These are phyloP conservation scores for Drosophila triauraria DNA, from an alignment of 1,140 invertebrate genomes.

Conservation along the genomic window DNA sequence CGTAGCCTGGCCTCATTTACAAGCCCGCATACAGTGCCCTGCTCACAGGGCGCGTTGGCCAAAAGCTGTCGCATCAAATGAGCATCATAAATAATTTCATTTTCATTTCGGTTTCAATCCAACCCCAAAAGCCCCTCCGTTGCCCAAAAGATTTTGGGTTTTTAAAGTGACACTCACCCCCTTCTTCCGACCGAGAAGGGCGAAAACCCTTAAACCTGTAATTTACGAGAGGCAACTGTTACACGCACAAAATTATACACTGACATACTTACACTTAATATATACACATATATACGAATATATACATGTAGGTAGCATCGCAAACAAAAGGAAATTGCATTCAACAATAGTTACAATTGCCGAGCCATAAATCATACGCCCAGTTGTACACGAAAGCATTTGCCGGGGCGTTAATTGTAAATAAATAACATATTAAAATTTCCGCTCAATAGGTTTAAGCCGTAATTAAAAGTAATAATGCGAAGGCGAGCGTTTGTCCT, in stretches of 20 bases:
- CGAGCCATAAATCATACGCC: slow-evolving; percentile 77
- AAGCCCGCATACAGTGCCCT: slow-evolving; percentile 10
- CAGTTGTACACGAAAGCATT: slow-evolving; percentile 71
- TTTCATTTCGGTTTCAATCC: slow-evolving; percentile 64
- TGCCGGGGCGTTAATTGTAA: slow-evolving; percentile 77
- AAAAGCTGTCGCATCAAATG: slow-evolving; percentile 73
- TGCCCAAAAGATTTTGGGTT: slow-evolving; percentile 40
- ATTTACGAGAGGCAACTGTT: slow-evolving; percentile 73
- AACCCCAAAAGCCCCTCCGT: slow-evolving; percentile 36
- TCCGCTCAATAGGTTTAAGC: slow-evolving; percentile 82
- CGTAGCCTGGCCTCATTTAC: neutral
- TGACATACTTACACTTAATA: neutral
- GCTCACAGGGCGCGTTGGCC: slow-evolving; percentile 25
- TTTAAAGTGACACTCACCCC: slow-evolving; percentile 42
- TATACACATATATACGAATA: neutral
- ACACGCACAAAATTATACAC: slow-evolving; percentile 32
- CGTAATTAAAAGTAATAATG: slow-evolving; percentile 83
- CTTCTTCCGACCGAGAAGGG: too few species aligned
- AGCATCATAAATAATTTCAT: slow-evolving; percentile 76
- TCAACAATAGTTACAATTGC: slow-evolving; percentile 63
- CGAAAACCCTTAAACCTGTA: slow-evolving; percentile 30
- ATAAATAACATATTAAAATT: slow-evolving; percentile 84
- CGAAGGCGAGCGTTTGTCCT: slow-evolving; percentile 50
- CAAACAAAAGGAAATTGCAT: slow-evolving; percentile 56
- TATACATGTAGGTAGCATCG: neutral